Percentiles rank a stretch among this genome's conserved stretches.
Conservation (phyloP, 2,888 invertebrate species). For the Laothoe populi region DNA sequence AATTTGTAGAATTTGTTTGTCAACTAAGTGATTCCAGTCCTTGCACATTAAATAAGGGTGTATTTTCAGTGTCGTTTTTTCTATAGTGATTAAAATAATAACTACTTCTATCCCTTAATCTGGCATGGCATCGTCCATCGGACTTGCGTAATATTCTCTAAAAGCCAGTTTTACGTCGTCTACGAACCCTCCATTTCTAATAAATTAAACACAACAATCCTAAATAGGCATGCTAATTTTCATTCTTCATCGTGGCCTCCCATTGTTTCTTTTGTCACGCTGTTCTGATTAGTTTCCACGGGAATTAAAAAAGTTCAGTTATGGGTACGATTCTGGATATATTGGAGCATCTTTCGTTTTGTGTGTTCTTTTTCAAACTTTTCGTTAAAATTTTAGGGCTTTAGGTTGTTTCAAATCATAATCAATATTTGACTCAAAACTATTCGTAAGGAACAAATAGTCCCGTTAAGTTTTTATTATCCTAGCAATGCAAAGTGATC, state of each 20-base stretch:
- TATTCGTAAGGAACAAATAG: too few relatives aligned
- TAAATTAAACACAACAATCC: constrained; percentile 61
- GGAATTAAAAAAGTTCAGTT: constrained; percentile 11
- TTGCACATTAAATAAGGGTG: too few relatives aligned
- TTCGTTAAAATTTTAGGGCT: neutral
- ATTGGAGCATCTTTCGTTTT: neutral
- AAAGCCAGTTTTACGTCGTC: constrained; percentile 47
- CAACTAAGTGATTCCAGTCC: too few relatives aligned
- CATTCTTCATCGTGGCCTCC: constrained; percentile 47
- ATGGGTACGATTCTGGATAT: neutral
- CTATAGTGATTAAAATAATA: too few relatives aligned
- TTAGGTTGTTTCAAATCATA: too few relatives aligned
- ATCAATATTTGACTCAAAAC: too few relatives aligned
- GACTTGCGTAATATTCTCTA: constrained; percentile 44
- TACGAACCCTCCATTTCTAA: constrained; percentile 41
- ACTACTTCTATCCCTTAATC: neutral
- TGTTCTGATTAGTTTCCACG: constrained; percentile 32
- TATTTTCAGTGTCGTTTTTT: too few relatives aligned
- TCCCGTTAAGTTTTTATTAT: too few relatives aligned
- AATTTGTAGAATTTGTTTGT: too few relatives aligned
- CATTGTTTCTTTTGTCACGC: constrained; percentile 37
- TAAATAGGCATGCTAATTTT: constrained; percentile 66
- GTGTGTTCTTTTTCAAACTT: neutral
- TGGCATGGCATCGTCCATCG: neutral
- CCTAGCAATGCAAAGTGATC: too few relatives aligned